Evolutionary conservation across 2,797 vertebrate species (phyloP).

Genomic region (Smutsia temminckii): DNA sequence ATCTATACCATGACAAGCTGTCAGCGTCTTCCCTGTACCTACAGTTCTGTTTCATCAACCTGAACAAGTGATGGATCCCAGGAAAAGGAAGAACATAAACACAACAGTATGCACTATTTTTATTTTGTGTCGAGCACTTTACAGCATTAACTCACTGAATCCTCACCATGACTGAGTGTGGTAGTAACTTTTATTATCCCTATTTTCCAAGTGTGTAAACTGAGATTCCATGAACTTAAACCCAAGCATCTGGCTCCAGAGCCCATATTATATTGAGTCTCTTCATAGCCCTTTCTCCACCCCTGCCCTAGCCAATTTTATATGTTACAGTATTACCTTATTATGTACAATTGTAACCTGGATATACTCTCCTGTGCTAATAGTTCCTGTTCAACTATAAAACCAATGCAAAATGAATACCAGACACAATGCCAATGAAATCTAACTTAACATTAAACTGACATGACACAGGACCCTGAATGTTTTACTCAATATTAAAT

Average conservation of each 20-base stretch:
- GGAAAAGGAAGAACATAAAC: not conserved
- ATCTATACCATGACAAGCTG: not conserved
- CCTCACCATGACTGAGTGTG: not conserved
- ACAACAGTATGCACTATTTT: not conserved
- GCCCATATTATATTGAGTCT: accelerated
- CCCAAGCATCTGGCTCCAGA: not conserved
- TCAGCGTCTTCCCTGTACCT: not conserved
- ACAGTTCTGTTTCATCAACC: not conserved
- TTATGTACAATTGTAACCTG: not conserved
- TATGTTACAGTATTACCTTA: not conserved
- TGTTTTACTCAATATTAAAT: not conserved
- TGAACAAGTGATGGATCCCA: not conserved
- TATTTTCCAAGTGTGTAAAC: not conserved
- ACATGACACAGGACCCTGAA: not conserved
- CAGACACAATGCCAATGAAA: not conserved
- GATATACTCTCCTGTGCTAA: not conserved
- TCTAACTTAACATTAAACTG: not conserved
- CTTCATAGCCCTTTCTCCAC: not conserved
- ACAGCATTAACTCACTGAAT: not conserved
- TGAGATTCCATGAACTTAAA: not conserved
- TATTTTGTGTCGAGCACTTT: not conserved
- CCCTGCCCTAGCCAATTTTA: not conserved
- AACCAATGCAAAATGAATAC: not conserved
- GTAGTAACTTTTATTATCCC: not conserved
- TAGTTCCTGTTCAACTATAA: not conserved